Percentiles rank a stretch among this genome's conserved stretches.
Conservation (phyloP, 2,888 invertebrate genomes). For the Diloba caeruleocephala region DNA sequence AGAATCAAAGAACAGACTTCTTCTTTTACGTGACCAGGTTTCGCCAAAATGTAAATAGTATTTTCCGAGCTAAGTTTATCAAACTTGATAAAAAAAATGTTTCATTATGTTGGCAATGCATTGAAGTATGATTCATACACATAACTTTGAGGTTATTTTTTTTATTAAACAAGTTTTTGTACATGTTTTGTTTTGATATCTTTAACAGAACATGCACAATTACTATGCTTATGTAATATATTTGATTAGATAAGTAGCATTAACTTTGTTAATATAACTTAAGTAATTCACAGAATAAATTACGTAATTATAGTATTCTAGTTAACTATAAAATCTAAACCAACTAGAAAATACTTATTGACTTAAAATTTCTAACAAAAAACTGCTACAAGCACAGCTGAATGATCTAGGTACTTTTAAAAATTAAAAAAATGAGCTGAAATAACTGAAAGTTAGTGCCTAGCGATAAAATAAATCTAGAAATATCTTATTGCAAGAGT, state of each 20-base stretch:
- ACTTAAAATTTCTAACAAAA: not conserved
- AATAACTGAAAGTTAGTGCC: too few species aligned
- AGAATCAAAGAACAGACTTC: not conserved
- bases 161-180: constrained; percentile 25
- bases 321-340: constrained; percentile 2
- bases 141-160: constrained; percentile 65
- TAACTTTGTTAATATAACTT: too few species aligned
- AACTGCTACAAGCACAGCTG: too few species aligned
- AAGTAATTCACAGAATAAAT: too few species aligned
- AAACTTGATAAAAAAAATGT: constrained; percentile 45
- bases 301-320: too few species aligned
- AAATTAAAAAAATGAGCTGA: too few species aligned
- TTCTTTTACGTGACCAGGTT: not conserved
- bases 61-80: constrained; percentile 23
- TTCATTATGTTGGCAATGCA: constrained; percentile 61
- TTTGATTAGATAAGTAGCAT: too few species aligned
- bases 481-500: constrained; percentile 7
- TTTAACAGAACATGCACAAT: too few species aligned
- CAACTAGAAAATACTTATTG: not conserved
- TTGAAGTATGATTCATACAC: constrained; percentile 61
- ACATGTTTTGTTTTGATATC: not conserved
- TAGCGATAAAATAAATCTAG: too few species aligned
- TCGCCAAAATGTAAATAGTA: not conserved
- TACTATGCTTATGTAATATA: too few species aligned
- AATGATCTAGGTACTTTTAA: too few species aligned